Base-by-base conservation (phyloP, 2,797 vertebrate genomes). In the Prionace glauca region DNA sequence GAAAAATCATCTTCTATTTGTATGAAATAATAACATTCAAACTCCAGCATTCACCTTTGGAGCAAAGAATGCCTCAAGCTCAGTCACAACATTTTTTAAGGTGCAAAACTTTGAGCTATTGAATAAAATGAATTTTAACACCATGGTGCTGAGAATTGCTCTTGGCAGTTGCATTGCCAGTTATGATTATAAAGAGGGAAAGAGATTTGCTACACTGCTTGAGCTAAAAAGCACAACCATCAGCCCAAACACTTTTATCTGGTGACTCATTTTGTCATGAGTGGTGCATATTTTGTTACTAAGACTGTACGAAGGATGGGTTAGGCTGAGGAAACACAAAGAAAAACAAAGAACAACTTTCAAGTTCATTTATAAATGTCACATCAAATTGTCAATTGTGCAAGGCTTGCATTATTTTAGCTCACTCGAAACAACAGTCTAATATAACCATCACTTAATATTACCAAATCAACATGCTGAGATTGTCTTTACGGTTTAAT, bases 171-270 rank as follows among this genome's bases (percentile, higher is more conserved):
- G 56, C 26, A 62, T 90, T 62, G 87, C 87, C 87, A 62, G 56
- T 60, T 62, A 62, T 18, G 87, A 90, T 90, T 90, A 90, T 77
- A n/a, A n/a, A n/a, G 32, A 56, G 32, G 11, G 87, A 90, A 62
- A 18, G 12, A 29, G 60, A 90, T 16, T 56, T 62, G 5, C 60
- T 1, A n/a, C 14, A 90, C 60, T n/a, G 87, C 62, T 90, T 90
- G 87, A 18, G 87, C 87, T 62, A 90, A 90, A 90, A 90, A 62
- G 87, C 56, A 60, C 87, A 88, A 60, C 87, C 56, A 62, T n/a
- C 56, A 62, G 32, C 29, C n/a, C 3, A 90, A 62, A 90, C 56
- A 62, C 56, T 90, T 90, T 90, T 29, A 90, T 60, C 12, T 32
- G 60, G 26, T 88, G 24, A 88, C 87, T 60, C 50, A 90, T 62